Base-by-base conservation (phyloP, 1,140 invertebrate genomes). In the Triops longicaudatus region DNA sequence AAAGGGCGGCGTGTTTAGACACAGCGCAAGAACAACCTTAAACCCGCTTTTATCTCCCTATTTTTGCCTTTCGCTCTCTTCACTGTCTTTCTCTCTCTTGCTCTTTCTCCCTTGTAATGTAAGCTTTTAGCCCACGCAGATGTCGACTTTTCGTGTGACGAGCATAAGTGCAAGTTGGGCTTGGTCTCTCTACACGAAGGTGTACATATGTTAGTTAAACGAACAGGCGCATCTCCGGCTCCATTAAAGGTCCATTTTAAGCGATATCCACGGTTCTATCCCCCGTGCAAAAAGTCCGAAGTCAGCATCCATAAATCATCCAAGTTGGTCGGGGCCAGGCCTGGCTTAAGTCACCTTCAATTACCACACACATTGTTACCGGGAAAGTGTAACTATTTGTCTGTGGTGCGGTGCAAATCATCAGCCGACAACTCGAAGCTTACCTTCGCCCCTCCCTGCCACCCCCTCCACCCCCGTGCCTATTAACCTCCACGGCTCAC, bases 161-260 rank as follows among this genome's bases (percentile, higher is more conserved):
- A 17, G 50, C 50, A 17, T n/a, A 17, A 63, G 31, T 37, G 31
- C 31, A 63, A 63, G 22, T 63, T 6, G n/a, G 50, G 22, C 11
- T 63, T 63, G 50, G n/a, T 22, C 22, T 22, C 17, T 22, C 4
- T 17, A 63, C 10, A 63, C n/a, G 50, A n/a, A n/a, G 14, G 50
- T 63, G 50, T 63, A 63, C 50, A 63, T 63, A 63, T 63, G 50
- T 63, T 63, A 63, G 3, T 22, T 17, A 1, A 63, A 63, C 1
- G 50, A 63, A 63, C 50, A 63, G 22, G 50, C 50, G 50, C 50
- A 63, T 63, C 50, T 63, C 50, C 50, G 50, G 50, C 50, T 22
- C 7, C 50, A 63, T 63, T 22, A 63, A 63, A 63, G 50, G 7
- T 37, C 31, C 31, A 2, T 37, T 37, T 37, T 37, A 37, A 37